phyloP scores from a whole-genome alignment of 2,797 vertebrate species.

The Pseudotriccus pelzelni region DNA sequence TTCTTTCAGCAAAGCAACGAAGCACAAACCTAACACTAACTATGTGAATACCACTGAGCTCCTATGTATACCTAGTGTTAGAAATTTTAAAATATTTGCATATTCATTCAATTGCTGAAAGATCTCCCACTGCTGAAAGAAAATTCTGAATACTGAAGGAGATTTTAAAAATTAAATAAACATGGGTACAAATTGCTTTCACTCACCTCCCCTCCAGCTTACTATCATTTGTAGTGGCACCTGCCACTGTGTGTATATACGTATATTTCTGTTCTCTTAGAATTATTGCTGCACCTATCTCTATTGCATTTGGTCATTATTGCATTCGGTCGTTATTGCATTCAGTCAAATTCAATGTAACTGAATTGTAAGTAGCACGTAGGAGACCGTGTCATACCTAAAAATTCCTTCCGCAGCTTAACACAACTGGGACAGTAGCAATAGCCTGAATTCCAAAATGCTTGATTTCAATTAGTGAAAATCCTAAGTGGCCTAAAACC shows the following conservation, averaged over 20 bases:
- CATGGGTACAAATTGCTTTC: not conserved
- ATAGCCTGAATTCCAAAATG: not conserved
- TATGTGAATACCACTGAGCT: not conserved
- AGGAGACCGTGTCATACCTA: not conserved
- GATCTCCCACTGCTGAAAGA: not conserved
- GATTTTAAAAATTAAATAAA: not conserved
- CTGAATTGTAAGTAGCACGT: not conserved
- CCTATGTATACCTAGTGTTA: not conserved
- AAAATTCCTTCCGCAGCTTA: not conserved
- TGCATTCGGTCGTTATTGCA: not conserved
- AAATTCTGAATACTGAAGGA: not conserved
- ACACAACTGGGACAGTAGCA: not conserved
- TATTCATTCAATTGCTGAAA: not conserved
- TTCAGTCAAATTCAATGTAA: not conserved
- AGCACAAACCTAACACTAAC: not conserved
- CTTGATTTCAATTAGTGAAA: constrained; percentile 6
- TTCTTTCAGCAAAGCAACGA: not conserved
- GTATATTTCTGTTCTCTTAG: not conserved
- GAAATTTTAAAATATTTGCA: not conserved
- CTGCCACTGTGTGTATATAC: not conserved
- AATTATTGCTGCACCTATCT: not conserved
- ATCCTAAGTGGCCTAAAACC: not conserved
- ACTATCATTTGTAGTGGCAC: not conserved
- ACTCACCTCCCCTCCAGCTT: not conserved
- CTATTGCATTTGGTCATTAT: not conserved